Evolutionary conservation across 2,113 vertebrate genomes (phyloP).

Genomic region (Rostratula benghalensis): DNA sequence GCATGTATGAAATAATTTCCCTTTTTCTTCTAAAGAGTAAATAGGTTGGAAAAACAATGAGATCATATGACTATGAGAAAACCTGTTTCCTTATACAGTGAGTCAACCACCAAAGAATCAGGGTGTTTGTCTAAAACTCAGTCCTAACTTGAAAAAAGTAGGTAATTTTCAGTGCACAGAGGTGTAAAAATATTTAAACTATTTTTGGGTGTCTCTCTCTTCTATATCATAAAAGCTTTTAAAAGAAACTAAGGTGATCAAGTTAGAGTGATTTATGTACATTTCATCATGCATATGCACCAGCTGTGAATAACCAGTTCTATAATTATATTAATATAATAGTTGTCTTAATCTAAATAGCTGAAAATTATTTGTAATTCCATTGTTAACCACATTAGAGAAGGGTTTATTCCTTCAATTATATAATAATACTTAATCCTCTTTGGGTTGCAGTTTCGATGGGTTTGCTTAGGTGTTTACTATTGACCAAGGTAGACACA

Average conservation of each 20-base stretch:
- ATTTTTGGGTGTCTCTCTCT: neutral
- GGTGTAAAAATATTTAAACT: neutral
- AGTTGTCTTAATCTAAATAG: neutral
- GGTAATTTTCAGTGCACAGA: neutral
- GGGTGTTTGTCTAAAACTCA: neutral
- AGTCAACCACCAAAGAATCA: neutral
- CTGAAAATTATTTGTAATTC: slow-evolving; percentile 15
- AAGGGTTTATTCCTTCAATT: slow-evolving; percentile 3
- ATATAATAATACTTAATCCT: neutral
- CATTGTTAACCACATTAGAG: neutral
- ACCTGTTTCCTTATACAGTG: neutral
- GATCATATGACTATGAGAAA: neutral
- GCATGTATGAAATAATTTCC: neutral
- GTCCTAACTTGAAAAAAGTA: neutral
- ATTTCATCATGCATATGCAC: neutral
- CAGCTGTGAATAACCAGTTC: neutral
- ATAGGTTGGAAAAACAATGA: neutral
- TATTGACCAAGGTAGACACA: neutral
- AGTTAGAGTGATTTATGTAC: neutral
- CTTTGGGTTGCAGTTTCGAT: neutral
- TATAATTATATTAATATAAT: neutral
- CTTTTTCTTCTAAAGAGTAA: neutral
- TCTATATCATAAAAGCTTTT: neutral
- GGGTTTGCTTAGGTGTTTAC: neutral
- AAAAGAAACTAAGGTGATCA: neutral